Evolutionary conservation across 2,888 invertebrate genomes (phyloP).

Genomic region (Gandaritis pyraliata): DNA sequence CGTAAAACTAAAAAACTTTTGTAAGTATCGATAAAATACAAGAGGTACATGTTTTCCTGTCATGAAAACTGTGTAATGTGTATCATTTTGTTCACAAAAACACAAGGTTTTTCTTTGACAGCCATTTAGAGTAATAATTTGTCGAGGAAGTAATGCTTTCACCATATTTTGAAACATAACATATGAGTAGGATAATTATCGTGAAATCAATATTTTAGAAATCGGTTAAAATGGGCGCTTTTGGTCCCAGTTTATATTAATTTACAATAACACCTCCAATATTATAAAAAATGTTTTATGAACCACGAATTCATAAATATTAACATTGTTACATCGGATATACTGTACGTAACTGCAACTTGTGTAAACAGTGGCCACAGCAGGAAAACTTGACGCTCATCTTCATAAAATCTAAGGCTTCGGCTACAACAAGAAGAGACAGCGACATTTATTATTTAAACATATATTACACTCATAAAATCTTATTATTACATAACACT

Average conservation of each 20-base stretch:
- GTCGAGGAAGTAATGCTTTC: too few species aligned
- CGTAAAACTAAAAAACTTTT: too few species aligned
- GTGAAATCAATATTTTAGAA: too few species aligned
- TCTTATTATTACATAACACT: conserved; percentile 34
- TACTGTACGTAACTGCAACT: not conserved
- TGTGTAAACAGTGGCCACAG: conserved; percentile 40
- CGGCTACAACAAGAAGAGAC: conserved; percentile 23
- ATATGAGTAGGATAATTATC: too few species aligned
- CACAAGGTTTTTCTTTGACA: too few species aligned
- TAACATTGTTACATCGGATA: too few species aligned
- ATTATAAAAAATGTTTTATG: not conserved
- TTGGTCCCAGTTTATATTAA: conserved; percentile 31
- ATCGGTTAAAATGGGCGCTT: conserved; percentile 20
- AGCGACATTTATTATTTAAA: conserved; percentile 30
- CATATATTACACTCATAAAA: conserved; percentile 33
- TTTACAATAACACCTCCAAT: conserved; percentile 3
- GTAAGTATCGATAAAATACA: not conserved
- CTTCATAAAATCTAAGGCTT: conserved; percentile 29
- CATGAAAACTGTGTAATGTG: conserved; percentile 48
- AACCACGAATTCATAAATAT: too few species aligned
- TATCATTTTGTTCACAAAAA: not conserved
- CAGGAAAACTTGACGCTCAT: conserved; percentile 45
- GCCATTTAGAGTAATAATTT: too few species aligned
- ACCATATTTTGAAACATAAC: too few species aligned
- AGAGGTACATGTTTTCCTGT: conserved; percentile 46